Evolutionary conservation across 1,140 invertebrate genomes (phyloP).

Genomic region (Lanistes nyassanus): DNA sequence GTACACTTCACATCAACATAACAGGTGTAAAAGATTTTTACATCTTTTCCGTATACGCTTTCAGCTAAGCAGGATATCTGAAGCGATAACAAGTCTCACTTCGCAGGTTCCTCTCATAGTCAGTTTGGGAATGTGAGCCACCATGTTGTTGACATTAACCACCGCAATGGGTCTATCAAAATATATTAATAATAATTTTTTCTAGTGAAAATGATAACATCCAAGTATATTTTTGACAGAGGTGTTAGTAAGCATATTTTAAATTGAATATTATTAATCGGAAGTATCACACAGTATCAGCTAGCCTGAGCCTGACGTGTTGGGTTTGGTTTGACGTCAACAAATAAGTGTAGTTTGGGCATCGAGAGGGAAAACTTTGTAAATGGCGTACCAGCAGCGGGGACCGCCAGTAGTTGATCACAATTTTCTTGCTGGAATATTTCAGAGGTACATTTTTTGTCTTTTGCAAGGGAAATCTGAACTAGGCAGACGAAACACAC

Average conservation of each 20-base stretch:
- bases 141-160: conserved; percentile 31
- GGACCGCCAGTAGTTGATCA: conserved; percentile 30
- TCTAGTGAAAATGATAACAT: neutral
- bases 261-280: neutral
- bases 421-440: conserved; percentile 31
- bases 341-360: neutral
- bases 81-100: neutral
- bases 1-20: neutral
- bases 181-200: neutral
- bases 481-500: no score
- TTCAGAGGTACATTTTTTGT: conserved; percentile 27
- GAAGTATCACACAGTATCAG: neutral
- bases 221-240: neutral
- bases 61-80: neutral
- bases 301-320: neutral
- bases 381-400: neutral
- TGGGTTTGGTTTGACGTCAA: neutral
- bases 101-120: neutral
- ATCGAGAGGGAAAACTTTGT: conserved; percentile 2
- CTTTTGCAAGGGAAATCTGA: neutral
- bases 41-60: neutral
- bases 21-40: neutral
- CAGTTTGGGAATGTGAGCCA: neutral
- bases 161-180: neutral
- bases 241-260: neutral